Evolutionary conservation across 2,888 invertebrate genomes (phyloP), one percentile per base, ranked within the genome.

Genomic region (Andrena marginata): DNA sequence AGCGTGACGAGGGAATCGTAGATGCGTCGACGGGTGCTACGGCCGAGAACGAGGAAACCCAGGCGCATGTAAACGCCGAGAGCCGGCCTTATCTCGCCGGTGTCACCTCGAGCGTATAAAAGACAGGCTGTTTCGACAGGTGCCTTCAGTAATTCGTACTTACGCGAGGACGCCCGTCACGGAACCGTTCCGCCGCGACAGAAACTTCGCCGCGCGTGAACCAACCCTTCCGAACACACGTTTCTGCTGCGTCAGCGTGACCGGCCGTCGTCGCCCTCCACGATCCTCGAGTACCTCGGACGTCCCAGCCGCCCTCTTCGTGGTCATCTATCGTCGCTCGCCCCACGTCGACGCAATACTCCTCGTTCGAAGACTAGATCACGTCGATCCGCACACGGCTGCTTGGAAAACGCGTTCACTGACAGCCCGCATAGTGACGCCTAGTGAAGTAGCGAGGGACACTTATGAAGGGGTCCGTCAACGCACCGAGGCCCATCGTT

Each of bases 401-500:
- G 59, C 67, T 71, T 10, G 56, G 64, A 29, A 68, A 54, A 63
- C 76, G 49, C 63, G 77, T 60, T 69, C 72, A 59, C 63, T 60
- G 62, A 56, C 75, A 63, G 35, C 68, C 73, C 65, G 82, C 71
- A 72, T 77, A 85, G 87, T 89, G 83, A 78, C 62, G 64, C 56
- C 62, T 51, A 77, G 81, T 77, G 87, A 67, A 74, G 84, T 86
- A 68, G 84, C 84, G 90, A 90, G 82, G 91, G 91, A 92, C 88
- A 91, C 91, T 92, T 93, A 93, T 93, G 93, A 93, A 91, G 92
- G 91, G 91, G 86, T 88, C 88, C 89, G 89, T 87, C 88, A 87
- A 89, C 85, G 84, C 88, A 89, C 89, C 90, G 83, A 90, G 89
- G 89, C 87, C 88, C 85, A 89, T 88, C 89, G 87, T 90, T 88